A percentile compares a stretch with the other conserved stretches of the same genome.
Conservation (phyloP, 2,113 vertebrate species). For the Elephantulus edwardii region DNA sequence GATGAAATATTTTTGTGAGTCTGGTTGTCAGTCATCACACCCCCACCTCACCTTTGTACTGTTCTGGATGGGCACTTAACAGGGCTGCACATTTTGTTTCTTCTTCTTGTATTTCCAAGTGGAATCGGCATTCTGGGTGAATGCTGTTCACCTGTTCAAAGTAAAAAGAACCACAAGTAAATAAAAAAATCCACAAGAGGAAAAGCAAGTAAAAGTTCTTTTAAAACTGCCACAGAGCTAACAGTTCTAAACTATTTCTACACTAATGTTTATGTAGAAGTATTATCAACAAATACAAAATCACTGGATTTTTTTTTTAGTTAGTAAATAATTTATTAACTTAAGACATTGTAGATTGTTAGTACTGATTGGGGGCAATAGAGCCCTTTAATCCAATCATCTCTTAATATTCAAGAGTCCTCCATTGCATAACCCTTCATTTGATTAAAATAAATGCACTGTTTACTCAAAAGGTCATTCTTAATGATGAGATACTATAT, state of each 20-base stretch:
- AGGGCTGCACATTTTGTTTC: constrained; percentile 82
- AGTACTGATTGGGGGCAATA: background rate
- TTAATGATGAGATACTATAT: background rate
- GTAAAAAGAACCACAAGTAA: constrained; percentile 47
- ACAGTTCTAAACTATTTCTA: background rate
- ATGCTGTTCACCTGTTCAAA: constrained; percentile 83
- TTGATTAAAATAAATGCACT: background rate
- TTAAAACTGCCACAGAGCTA: background rate
- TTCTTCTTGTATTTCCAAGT: constrained; percentile 86
- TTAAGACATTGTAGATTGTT: background rate
- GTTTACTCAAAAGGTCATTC: background rate
- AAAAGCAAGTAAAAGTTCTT: background rate
- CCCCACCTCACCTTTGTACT: constrained; percentile 78
- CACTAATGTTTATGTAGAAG: background rate
- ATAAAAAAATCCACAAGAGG: background rate
- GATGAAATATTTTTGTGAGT: rapidly evolving
- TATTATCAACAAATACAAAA: background rate
- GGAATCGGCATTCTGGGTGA: constrained; percentile 86
- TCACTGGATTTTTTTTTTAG: background rate
- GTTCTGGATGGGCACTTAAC: constrained; percentile 69
- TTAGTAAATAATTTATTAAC: background rate
- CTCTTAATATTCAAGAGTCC: background rate
- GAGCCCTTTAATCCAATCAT: background rate
- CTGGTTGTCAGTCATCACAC: rapidly evolving
- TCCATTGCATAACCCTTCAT: background rate